phyloP scores from a whole-genome alignment of 2,888 invertebrate species.

The Neoitamus cyanurus region DNA sequence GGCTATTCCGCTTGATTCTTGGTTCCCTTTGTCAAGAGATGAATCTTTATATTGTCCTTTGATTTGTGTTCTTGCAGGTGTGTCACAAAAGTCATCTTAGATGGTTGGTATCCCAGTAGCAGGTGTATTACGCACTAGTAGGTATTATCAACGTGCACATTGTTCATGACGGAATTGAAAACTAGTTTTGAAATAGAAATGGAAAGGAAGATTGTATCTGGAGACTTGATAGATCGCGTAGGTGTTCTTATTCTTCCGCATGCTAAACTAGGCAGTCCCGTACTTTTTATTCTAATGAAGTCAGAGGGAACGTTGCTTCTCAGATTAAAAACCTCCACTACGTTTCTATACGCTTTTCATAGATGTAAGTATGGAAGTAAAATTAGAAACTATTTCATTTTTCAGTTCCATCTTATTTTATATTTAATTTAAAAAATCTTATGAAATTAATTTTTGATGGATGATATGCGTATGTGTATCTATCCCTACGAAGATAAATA shows the following conservation, averaged over 20 bases:
- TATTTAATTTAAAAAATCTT: no score
- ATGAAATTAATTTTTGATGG: no score
- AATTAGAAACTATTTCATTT: no score
- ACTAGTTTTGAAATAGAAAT: not conserved
- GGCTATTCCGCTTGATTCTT: not conserved
- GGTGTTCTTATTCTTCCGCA: not conserved
- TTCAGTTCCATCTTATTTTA: no score
- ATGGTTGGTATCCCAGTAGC: not conserved
- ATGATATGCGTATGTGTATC: no score
- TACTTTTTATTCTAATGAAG: not conserved
- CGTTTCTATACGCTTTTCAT: no score
- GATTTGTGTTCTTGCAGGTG: not conserved
- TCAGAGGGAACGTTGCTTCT: no score
- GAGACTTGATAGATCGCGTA: not conserved
- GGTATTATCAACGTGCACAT: no score
- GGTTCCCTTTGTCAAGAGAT: not conserved
- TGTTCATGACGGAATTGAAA: not conserved
- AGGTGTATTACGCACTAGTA: not conserved
- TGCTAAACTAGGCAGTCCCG: not conserved
- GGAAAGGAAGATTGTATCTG: not conserved
- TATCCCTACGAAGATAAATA: no score
- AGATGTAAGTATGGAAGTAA: no score
- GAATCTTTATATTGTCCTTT: not conserved
- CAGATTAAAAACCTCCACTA: no score
- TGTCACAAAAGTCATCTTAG: not conserved